These are phyloP conservation scores for Drosophila meridiana DNA, from an alignment of 2,888 invertebrate species.

Conservation along the genomic window DNA sequence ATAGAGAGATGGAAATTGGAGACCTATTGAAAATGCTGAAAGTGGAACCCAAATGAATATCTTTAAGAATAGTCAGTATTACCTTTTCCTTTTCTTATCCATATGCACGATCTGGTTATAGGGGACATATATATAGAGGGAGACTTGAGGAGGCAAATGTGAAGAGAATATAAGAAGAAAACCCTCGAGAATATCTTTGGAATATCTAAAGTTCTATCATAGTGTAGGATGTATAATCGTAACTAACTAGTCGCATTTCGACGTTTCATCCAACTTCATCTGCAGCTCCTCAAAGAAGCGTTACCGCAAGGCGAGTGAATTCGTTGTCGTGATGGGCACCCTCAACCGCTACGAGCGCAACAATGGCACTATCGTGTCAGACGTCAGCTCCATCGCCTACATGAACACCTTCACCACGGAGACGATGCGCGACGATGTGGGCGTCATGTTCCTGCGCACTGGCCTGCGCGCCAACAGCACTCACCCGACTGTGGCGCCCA, in stretches of 20 bases:
- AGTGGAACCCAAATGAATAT: background rate
- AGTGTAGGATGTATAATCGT: background rate
- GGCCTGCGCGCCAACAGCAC: conserved; percentile 65
- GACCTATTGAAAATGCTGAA: too few species aligned
- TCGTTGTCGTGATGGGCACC: conserved; percentile 83
- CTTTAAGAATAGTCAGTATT: too few species aligned
- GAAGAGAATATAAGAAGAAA: background rate
- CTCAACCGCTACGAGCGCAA: conserved; percentile 76
- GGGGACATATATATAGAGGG: background rate
- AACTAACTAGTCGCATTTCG: background rate
- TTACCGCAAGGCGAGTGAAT: conserved; percentile 80
- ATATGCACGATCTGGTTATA: background rate
- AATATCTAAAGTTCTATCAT: background rate
- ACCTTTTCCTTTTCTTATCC: background rate
- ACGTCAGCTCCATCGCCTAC: conserved; percentile 76
- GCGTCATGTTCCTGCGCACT: conserved; percentile 75
- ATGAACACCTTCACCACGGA: conserved; percentile 75
- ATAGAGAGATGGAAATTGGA: too few species aligned
- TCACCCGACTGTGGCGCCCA: conserved; percentile 72
- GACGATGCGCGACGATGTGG: conserved; percentile 82
- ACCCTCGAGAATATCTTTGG: background rate
- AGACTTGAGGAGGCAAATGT: background rate
- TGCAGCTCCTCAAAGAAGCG: conserved; percentile 67
- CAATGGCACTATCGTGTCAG: conserved; percentile 78
- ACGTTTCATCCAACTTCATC: background rate